phyloP scores from a whole-genome alignment of 1,140 invertebrate species.

The Eumeta japonica region DNA sequence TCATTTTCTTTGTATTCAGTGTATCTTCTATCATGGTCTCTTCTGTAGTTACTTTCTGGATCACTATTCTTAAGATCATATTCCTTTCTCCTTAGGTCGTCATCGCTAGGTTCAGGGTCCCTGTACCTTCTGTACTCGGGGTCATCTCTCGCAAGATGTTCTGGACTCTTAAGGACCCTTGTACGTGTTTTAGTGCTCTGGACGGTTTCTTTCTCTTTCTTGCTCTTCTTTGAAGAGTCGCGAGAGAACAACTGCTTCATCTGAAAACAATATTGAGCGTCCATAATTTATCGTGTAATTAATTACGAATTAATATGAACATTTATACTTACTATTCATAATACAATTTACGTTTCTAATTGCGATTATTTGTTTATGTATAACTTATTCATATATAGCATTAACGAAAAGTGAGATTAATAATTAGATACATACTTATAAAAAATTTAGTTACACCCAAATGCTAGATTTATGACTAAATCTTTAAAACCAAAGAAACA shows the following conservation, averaged over 20 bases:
- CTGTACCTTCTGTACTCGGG: slow-evolving; percentile 58
- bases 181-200: slow-evolving; percentile 46
- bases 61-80: slow-evolving; percentile 21
- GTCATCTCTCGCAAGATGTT: slow-evolving; percentile 58
- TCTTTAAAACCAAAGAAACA: too few relatives aligned
- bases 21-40: slow-evolving; percentile 36
- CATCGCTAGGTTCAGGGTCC: slow-evolving; percentile 47
- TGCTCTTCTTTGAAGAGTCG: slow-evolving; percentile 62
- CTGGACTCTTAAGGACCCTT: slow-evolving; percentile 56
- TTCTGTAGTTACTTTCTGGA: too few relatives aligned
- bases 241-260: slow-evolving; percentile 62
- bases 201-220: slow-evolving; percentile 57
- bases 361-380: not conserved
- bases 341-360: not conserved
- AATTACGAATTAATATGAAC: not conserved
- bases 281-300: not conserved
- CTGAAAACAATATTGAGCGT: too few relatives aligned
- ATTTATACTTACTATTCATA: not conserved
- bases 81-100: slow-evolving; percentile 31
- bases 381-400: too few relatives aligned
- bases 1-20: slow-evolving; percentile 33
- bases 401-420: too few relatives aligned
- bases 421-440: too few relatives aligned
- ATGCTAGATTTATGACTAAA: too few relatives aligned
- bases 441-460: too few relatives aligned